Conservation (phyloP, 1,140 invertebrate species). For the Apis mellifera region DNA sequence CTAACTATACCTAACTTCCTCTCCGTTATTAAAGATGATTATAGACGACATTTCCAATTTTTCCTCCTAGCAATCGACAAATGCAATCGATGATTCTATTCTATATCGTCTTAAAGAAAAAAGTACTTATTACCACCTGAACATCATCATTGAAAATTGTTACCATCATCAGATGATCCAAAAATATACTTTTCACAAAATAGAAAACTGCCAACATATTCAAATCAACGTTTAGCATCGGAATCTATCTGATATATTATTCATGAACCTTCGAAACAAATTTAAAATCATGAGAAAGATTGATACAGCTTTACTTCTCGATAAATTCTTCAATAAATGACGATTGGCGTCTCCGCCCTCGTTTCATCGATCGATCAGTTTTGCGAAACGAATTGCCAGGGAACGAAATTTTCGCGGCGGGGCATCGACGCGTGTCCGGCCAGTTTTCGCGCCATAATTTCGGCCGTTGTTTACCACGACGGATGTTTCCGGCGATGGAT, state of each 20-base stretch:
- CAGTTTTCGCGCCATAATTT: conserved; percentile 22
- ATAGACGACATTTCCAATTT: conserved; percentile 47
- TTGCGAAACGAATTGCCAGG: not conserved
- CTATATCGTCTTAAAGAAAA: conserved; percentile 38
- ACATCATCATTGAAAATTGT: conserved; percentile 14
- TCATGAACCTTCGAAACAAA: too few species aligned
- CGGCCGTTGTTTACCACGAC: conserved; percentile 3
- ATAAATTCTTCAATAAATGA: too few species aligned
- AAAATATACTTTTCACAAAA: not conserved
- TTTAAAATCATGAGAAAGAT: too few species aligned
- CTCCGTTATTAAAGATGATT: conserved; percentile 54
- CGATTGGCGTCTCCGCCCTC: not conserved
- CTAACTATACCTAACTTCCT: conserved; percentile 28
- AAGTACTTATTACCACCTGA: conserved; percentile 17
- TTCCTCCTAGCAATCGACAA: conserved; percentile 28
- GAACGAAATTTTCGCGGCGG: not conserved
- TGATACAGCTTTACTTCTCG: too few species aligned
- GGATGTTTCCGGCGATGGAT: conserved; percentile 19
- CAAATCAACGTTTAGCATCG: too few species aligned
- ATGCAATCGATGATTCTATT: conserved; percentile 23
- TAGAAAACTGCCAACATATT: too few species aligned
- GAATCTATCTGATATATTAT: too few species aligned
- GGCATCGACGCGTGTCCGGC: not conserved
- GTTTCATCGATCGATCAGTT: not conserved
- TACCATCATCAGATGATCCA: not conserved